These are phyloP conservation scores for Chiloscyllium punctatum DNA, from an alignment of 2,797 vertebrate species.

Conservation along the genomic window DNA sequence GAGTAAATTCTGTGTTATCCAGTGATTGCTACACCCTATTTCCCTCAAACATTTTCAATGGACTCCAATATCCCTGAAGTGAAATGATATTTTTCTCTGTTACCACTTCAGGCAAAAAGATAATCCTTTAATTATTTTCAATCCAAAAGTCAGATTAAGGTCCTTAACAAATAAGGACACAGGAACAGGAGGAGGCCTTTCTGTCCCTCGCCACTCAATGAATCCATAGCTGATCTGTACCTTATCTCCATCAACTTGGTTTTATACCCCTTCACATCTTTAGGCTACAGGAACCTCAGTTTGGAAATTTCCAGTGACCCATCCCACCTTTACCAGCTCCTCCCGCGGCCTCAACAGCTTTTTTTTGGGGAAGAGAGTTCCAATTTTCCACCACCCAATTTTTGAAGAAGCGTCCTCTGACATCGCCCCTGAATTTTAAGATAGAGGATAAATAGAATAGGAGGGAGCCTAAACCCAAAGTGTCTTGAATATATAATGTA, in stretches of 20 bases:
- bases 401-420: background rate
- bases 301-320: background rate
- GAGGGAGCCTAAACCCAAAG: no score
- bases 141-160: no score
- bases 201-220: background rate
- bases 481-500: no score
- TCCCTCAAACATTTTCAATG: background rate
- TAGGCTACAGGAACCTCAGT: background rate
- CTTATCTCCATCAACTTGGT: background rate
- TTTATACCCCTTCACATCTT: no score
- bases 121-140: background rate
- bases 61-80: background rate
- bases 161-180: background rate
- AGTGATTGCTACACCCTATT: no score
- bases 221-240: background rate
- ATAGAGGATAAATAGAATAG: no score
- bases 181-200: background rate
- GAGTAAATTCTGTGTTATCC: background rate
- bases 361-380: background rate
- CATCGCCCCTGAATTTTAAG: background rate
- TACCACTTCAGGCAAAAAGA: background rate
- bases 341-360: background rate
- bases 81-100: background rate
- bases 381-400: background rate
- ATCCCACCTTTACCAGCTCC: background rate